Percentiles rank a stretch among this genome's conserved stretches.
phyloP scores from a whole-genome alignment of 2,888 invertebrate genomes.

The Mesorhabditis belari region DNA sequence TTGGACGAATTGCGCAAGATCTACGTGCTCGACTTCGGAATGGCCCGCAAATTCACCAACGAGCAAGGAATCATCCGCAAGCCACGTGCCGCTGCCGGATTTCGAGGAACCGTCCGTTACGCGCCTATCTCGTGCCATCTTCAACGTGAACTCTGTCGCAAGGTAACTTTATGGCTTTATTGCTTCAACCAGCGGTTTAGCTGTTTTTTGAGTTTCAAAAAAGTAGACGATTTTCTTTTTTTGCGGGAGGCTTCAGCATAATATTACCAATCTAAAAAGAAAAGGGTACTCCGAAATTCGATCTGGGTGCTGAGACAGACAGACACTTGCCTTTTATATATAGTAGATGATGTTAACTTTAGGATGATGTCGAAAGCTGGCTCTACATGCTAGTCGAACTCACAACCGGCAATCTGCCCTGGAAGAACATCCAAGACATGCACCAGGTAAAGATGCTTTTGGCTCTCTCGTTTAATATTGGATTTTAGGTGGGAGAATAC shows the following conservation, averaged over 20 bases:
- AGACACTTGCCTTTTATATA: too few relatives aligned
- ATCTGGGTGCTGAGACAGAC: too few relatives aligned
- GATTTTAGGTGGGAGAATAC: conserved; percentile 24
- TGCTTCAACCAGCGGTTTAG: too few relatives aligned
- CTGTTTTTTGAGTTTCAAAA: too few relatives aligned
- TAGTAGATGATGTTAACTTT: conserved; percentile 1
- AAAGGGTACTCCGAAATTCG: too few relatives aligned
- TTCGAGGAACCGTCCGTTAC: conserved; percentile 47
- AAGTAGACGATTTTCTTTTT: too few relatives aligned
- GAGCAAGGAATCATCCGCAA: conserved; percentile 37
- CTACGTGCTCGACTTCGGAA: conserved; percentile 35
- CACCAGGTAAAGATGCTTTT: conserved; percentile 9
- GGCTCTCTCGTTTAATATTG: not conserved
- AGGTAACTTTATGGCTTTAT: too few relatives aligned
- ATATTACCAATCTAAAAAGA: too few relatives aligned
- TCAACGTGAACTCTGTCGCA: conserved; percentile 38
- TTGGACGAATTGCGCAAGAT: conserved; percentile 30
- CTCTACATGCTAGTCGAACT: conserved; percentile 39
- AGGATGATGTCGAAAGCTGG: conserved; percentile 38
- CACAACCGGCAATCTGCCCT: conserved; percentile 33
- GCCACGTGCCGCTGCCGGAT: conserved; percentile 45
- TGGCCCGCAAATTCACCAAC: conserved; percentile 33
- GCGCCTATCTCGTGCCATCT: conserved; percentile 46
- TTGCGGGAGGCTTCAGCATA: too few relatives aligned
- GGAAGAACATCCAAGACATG: conserved; percentile 37